Percentiles rank a stretch among this genome's conserved stretches.
phyloP scores from a whole-genome alignment of 2,797 vertebrate species.

The Sebastolobus alascanus region DNA sequence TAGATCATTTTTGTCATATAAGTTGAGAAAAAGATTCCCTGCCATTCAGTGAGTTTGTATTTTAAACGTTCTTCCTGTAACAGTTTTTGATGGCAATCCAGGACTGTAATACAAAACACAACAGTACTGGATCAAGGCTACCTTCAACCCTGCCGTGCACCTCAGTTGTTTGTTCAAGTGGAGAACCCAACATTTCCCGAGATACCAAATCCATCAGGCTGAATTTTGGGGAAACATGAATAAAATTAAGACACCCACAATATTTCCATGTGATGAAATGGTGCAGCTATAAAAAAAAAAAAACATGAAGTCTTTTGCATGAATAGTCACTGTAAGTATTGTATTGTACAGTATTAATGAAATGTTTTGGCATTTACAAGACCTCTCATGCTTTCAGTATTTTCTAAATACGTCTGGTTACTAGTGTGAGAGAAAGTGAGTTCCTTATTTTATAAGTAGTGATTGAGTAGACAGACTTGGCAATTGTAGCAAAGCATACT shows the following conservation, averaged over 20 bases:
- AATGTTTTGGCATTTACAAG: background rate
- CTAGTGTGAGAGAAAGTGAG: background rate
- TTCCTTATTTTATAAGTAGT: background rate
- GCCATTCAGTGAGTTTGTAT: background rate
- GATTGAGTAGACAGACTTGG: background rate
- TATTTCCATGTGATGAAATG: background rate
- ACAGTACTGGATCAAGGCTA: background rate
- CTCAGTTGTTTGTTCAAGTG: background rate
- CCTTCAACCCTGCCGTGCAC: background rate
- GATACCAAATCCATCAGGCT: background rate
- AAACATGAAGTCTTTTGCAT: background rate
- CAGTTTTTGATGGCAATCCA: background rate
- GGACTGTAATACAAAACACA: background rate
- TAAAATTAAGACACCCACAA: background rate
- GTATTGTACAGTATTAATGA: background rate
- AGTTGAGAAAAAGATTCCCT: background rate
- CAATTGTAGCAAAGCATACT: too few relatives aligned
- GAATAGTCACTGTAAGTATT: background rate
- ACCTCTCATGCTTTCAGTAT: background rate
- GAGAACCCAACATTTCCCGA: background rate
- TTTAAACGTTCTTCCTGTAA: background rate
- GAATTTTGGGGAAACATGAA: background rate
- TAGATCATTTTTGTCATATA: background rate
- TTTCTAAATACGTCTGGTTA: background rate
- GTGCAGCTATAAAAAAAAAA: background rate